Base-by-base conservation (phyloP, 2,797 vertebrate genomes). In the Ammospiza maritima region DNA sequence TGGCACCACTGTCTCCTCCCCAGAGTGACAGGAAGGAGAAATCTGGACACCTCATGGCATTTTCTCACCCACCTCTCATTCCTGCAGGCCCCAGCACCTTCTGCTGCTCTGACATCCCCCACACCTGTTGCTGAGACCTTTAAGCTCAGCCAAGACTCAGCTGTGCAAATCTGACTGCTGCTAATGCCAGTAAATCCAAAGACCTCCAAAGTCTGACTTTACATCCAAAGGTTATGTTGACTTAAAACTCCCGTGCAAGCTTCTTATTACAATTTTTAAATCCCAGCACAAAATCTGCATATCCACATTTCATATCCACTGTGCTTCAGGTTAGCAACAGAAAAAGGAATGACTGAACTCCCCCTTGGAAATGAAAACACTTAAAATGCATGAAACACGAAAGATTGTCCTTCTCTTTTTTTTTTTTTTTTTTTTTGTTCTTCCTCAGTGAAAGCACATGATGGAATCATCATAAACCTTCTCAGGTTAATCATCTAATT, bases 401-500 rank as follows among this genome's bases (percentile, higher is more conserved):
- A 94, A 84, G n/a, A n/a, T 40, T 67, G 42, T 64, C 50, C 18
- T n/a, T 61, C n/a, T 22, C 9, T 47, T 11, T 38, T 29, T 29
- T 38, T 38, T 32, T 38, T 38, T 48, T 48, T 38, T 38, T 53
- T 48, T 74, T 38, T n/a, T 23, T 44, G 42, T 44, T 4, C 6
- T 56, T 45, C 38, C 53, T 48, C 26, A 10, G 26, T 47, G 53
- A 82, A 85, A 84, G 48, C 40, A 34, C 64, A 36, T 48, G 53
- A 88, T 5, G 3, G 44, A 93, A 89, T 58, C 65, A 72, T 51
- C 76, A 38, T 13, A 65, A 90, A 85, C 44, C 82, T 94, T 58
- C 88, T 81, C 88, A 95, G 79, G 75, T 92, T 95, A 95, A 94
- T 66, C 77, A 81, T 47, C 84, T 83, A n/a, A 88, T 93, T 82